Evolutionary conservation across 1,140 invertebrate species (phyloP).

Genomic region (Pogonomyrmex californicus): DNA sequence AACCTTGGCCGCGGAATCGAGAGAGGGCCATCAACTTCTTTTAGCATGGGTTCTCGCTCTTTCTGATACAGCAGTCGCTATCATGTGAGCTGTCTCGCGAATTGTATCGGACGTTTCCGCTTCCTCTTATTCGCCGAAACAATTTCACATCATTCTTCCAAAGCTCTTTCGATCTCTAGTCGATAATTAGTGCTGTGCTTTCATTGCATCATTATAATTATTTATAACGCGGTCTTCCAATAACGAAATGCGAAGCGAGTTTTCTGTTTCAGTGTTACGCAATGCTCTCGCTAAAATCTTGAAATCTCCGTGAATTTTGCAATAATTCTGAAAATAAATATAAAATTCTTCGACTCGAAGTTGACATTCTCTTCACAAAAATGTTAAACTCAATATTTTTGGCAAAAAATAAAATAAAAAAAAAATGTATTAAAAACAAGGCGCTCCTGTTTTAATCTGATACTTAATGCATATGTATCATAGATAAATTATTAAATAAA

Average conservation of each 20-base stretch:
- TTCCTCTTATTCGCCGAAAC: slow-evolving; percentile 12
- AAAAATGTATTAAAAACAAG: no score
- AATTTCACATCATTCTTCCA: not conserved
- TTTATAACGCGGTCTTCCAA: not conserved
- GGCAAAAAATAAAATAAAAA: not conserved
- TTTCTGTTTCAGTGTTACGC: slow-evolving; percentile 7
- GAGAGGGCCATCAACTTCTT: slow-evolving; percentile 7
- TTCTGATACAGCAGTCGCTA: not conserved
- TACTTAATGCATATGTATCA: no score
- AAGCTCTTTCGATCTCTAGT: not conserved
- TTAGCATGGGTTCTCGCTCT: not conserved
- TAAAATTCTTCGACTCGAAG: not conserved
- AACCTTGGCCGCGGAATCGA: not conserved
- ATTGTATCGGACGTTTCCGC: slow-evolving; percentile 22
- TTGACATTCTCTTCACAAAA: not conserved
- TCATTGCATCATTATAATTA: slow-evolving; percentile 11
- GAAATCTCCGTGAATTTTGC: no score
- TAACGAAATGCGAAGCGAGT: not conserved
- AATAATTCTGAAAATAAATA: not conserved
- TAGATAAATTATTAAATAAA: no score
- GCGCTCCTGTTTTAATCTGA: not conserved
- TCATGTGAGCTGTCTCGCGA: slow-evolving; percentile 19
- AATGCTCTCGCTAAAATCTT: not conserved
- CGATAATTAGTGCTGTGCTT: not conserved
- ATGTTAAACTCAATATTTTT: not conserved